Conservation (phyloP, 2,888 invertebrate genomes). For the Eugnorisma glareosa region DNA sequence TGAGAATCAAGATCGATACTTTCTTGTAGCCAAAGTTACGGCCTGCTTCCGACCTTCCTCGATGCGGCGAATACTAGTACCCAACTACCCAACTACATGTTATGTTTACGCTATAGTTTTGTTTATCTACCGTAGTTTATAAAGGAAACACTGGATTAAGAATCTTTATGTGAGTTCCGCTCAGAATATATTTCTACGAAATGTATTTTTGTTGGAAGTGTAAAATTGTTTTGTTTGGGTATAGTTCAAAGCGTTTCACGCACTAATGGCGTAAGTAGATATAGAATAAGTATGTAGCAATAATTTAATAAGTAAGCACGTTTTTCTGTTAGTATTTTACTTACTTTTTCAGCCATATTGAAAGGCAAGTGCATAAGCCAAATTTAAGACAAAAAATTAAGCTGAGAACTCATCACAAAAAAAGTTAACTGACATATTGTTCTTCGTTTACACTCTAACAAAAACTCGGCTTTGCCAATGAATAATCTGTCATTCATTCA, state of each 20-base stretch:
- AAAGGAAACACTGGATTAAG: conserved; percentile 28
- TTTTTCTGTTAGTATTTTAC: background rate
- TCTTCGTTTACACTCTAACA: conserved; percentile 25
- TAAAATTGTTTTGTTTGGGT: conserved; percentile 24
- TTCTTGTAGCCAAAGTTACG: conserved; percentile 71
- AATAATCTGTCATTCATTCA: conserved; percentile 42
- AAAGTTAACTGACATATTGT: conserved; percentile 24
- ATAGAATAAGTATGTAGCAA: background rate
- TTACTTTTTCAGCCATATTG: conserved; percentile 1
- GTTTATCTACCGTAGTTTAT: conserved; percentile 40
- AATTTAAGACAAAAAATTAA: conserved; percentile 1
- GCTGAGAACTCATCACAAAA: conserved; percentile 16
- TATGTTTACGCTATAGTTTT: conserved; percentile 28
- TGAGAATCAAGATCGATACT: conserved; percentile 70
- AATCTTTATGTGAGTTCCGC: conserved; percentile 27
- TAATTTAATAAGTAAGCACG: background rate
- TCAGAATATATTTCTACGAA: conserved; percentile 31
- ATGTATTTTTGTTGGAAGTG: conserved; percentile 30
- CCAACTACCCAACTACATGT: conserved; percentile 9
- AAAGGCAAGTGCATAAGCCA: conserved; percentile 7
- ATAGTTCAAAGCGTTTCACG: conserved; percentile 27
- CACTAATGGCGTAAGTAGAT: background rate
- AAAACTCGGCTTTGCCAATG: conserved; percentile 27
- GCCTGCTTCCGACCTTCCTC: conserved; percentile 65
- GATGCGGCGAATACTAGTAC: conserved; percentile 39